Base-by-base conservation (phyloP, 2,113 vertebrate genomes). In the Cyphomyrus discorhynchus region DNA sequence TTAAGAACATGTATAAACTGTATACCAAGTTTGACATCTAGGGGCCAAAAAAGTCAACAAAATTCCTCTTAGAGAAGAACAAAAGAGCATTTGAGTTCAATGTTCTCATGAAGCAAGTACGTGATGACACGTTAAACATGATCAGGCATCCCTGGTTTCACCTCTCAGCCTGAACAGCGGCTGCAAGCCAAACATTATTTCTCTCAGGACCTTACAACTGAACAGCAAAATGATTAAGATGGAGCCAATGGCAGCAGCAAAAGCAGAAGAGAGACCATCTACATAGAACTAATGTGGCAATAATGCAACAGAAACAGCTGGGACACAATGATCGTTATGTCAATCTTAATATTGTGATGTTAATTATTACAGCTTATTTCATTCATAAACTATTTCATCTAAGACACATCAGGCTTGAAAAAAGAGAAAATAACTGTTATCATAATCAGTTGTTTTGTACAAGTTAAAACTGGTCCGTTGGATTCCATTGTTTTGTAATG, bases 81-180 rank as follows among this genome's bases (percentile, higher is more conserved):
- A 89, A 91, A 77, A 92, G 89, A 31, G 91, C 90, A 84, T 84
- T 91, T 90, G 53, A 91, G 90, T 80, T 77, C 58, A 87, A 77
- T 88, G 58, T 87, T 91, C 91, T 88, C 89, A 86, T 89, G 66
- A 88, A 89, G 62, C 88, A 92, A 90, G 89, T 89, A 88, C 84
- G 91, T 91, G 90, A 92, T 91, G 91, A 93, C 90, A 92, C 87
- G 90, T 90, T 85, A 89, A 90, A 91, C 77, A 93, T 94, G 93
- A n/a, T 84, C 90, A 92, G 94, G 93, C 92, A 92, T 92, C 83
- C 24, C 58, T 46, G 93, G 94, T 95, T 94, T 94, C 94, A 88
- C 91, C 47, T 46, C 66, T 52, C 31, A 88, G 45, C 45, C 87
- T 85, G 53, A 77, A 50, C 82, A 53, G 42, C 4, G 27, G 46